Evolutionary conservation across 2,888 invertebrate genomes (phyloP), one percentile per base, ranked within the genome.

Genomic region (Erpobdella octoculata): DNA sequence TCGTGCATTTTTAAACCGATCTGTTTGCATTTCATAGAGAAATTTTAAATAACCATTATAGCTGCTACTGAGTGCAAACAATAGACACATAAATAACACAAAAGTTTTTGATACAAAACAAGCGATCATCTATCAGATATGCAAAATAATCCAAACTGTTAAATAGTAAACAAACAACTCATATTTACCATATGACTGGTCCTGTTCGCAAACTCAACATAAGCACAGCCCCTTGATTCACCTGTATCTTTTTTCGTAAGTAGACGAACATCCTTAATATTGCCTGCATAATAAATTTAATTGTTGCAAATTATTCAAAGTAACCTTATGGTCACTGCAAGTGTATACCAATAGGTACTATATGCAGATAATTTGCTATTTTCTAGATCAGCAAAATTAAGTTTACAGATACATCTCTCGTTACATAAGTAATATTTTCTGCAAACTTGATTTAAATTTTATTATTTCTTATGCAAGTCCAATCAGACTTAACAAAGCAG

Each of bases 1-100:
- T 80, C 79, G 72, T 81, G 79, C 21, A 81, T 76, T n/a, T 79
- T 74, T 61, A 81, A 74, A 36, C 78, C 81, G 75, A 79, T 77
- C 81, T 81, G 76, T 69, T 77, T 76, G 68, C 31, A 69, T 28
- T 21, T 62, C 21, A 71, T 25, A 41, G 6, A n/a, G n/a, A n/a
- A n/a, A n/a, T n/a, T n/a, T n/a, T n/a, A n/a, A 12, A 53, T 25
- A 53, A 8, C 53, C 21, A 53, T 25, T 15, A 46, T n/a, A 5
- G 46, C 21, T 18, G 2, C 5, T 46, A n/a, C 21, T 46, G n/a
- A n/a, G 21, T 46, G 5, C 46, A 3, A 53, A 18, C 4, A 53
- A 53, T 6, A 53, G 28, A 25, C 21, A 8, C 28, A 53, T 6
- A 53, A 12, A 28, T 53, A 6, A 53, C 28, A 25, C 8, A 53